Percentiles rank a stretch among this genome's conserved stretches.
phyloP scores from a whole-genome alignment of 1,140 invertebrate species.

The Diabrotica virgifera region DNA sequence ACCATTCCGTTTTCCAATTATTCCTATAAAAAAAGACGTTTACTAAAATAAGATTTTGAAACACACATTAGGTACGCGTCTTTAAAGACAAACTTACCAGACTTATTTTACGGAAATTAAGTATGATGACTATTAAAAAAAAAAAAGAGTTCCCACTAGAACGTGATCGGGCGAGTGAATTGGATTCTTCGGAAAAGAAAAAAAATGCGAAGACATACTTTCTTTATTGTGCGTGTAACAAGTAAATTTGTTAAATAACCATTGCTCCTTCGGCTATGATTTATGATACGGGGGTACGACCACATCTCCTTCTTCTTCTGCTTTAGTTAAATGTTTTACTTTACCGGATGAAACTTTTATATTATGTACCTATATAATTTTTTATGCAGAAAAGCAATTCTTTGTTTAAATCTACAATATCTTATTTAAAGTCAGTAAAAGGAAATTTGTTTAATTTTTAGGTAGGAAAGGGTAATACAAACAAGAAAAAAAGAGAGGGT shows the following conservation, averaged over 20 bases:
- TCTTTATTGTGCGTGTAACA: background rate
- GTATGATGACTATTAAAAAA: constrained; percentile 18
- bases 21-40: constrained; percentile 10
- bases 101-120: constrained; percentile 23
- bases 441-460: too few relatives aligned
- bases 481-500: too few relatives aligned
- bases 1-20: constrained; percentile 16
- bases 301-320: too few relatives aligned
- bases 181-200: constrained; percentile 2
- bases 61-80: constrained; percentile 22
- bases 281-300: background rate
- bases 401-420: too few relatives aligned
- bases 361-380: too few relatives aligned
- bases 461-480: too few relatives aligned
- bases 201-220: background rate
- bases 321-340: too few relatives aligned
- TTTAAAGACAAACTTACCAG: constrained; percentile 17
- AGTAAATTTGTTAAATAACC: constrained; percentile 3
- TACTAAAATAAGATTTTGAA: constrained; percentile 19
- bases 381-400: too few relatives aligned
- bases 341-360: too few relatives aligned
- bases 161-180: background rate
- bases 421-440: too few relatives aligned
- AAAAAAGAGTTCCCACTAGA: constrained; percentile 16
- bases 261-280: background rate